A percentile compares a stretch with the other conserved stretches of the same genome.
These are phyloP conservation scores for Liasis olivaceus DNA, from an alignment of 2,797 vertebrate genomes.

Conservation along the genomic window DNA sequence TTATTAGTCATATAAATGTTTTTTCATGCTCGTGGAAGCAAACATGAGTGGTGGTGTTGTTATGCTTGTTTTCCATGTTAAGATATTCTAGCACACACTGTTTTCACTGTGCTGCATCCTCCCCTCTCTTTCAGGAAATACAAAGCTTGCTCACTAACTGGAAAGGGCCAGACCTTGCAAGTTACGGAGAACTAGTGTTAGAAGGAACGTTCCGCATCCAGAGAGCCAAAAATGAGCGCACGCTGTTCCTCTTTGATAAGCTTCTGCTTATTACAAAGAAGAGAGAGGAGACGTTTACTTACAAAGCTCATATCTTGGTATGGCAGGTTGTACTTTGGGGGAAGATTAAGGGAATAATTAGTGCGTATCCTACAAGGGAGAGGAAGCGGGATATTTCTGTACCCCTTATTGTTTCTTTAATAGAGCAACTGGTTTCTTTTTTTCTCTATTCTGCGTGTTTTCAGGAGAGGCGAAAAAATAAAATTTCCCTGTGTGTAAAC, in stretches of 20 bases:
- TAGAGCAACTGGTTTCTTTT: background rate
- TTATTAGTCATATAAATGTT: background rate
- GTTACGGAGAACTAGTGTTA: constrained; percentile 94
- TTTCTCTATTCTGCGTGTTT: background rate
- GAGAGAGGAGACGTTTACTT: constrained; percentile 90
- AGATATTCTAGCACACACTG: background rate
- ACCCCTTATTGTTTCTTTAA: background rate
- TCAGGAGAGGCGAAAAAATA: background rate
- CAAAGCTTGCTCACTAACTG: constrained; percentile 97
- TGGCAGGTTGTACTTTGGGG: constrained; percentile 32
- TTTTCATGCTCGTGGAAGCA: background rate
- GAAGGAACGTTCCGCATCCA: constrained; percentile 97
- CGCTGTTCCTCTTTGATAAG: constrained; percentile 95
- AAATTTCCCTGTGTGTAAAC: background rate
- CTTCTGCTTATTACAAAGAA: constrained; percentile 97
- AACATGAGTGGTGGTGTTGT: no score
- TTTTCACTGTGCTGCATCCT: background rate
- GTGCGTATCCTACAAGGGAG: background rate
- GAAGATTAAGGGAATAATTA: background rate
- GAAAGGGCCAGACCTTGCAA: constrained; percentile 96
- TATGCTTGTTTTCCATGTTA: background rate
- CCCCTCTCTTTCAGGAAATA: constrained; percentile 83
- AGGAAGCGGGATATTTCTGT: background rate
- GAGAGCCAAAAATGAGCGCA: constrained; percentile 95
- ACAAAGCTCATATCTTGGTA: constrained; percentile 98